Evolutionary conservation across 2,888 invertebrate genomes (phyloP).

Genomic region (Lutraria lutraria): DNA sequence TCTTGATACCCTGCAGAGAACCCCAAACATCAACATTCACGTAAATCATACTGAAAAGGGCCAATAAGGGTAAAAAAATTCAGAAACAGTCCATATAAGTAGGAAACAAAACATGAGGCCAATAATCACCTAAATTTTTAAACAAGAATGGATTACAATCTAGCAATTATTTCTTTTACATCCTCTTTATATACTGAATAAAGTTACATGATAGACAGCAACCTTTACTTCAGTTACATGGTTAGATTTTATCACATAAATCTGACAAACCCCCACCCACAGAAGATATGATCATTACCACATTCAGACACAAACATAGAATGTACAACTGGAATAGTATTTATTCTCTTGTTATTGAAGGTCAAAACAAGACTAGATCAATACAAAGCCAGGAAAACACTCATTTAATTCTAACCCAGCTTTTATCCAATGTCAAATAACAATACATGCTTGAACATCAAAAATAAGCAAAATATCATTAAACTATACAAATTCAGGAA

Average conservation of each 20-base stretch:
- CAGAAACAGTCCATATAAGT: too few species aligned
- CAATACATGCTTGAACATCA: background rate
- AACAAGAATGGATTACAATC: too few species aligned
- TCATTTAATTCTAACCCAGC: background rate
- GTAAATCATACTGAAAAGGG: too few species aligned
- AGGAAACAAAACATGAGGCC: too few species aligned
- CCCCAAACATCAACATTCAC: too few species aligned
- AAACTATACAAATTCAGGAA: background rate
- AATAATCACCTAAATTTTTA: too few species aligned
- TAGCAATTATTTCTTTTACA: too few species aligned
- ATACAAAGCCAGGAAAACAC: background rate
- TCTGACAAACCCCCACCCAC: background rate
- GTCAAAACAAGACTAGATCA: slow-evolving; percentile 9
- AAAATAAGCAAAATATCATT: background rate
- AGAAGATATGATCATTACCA: background rate
- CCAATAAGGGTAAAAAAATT: too few species aligned
- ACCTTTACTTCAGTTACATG: too few species aligned
- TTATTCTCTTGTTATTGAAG: slow-evolving; percentile 8
- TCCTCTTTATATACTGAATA: too few species aligned
- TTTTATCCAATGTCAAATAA: background rate
- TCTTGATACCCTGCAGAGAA: too few species aligned
- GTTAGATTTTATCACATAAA: background rate
- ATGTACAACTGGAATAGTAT: background rate
- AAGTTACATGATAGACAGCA: too few species aligned
- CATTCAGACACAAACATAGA: background rate